Evolutionary conservation across 2,888 invertebrate genomes (phyloP).

Genomic region (Entomobrya proxima): DNA sequence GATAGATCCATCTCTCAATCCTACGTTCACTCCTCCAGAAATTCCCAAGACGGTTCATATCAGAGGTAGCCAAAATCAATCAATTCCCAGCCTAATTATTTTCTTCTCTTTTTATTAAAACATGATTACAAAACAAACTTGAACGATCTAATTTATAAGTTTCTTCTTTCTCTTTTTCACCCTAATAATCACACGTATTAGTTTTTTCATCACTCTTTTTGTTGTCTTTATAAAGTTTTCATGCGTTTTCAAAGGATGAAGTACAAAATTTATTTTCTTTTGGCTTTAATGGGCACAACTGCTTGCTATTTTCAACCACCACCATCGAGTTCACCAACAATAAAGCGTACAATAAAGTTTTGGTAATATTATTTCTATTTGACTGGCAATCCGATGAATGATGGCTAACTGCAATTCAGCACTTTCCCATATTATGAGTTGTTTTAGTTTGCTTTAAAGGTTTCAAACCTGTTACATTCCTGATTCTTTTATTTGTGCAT

Average conservation of each 20-base stretch:
- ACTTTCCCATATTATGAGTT: background rate
- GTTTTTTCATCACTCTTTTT: slow-evolving; percentile 12
- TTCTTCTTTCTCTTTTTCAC: slow-evolving; percentile 40
- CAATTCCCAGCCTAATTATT: slow-evolving; percentile 54
- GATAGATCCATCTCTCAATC: slow-evolving; percentile 84
- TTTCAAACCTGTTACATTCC: background rate
- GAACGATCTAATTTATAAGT: background rate
- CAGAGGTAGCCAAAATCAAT: slow-evolving; percentile 83
- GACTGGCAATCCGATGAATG: slow-evolving; percentile 20
- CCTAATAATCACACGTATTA: slow-evolving; percentile 22
- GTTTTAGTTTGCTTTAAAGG: background rate
- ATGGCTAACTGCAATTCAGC: background rate
- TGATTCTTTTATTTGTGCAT: background rate
- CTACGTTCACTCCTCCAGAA: slow-evolving; percentile 99
- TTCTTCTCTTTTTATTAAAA: slow-evolving; percentile 30
- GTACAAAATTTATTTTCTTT: background rate
- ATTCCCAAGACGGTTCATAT: slow-evolving; percentile 99
- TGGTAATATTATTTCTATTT: slow-evolving; percentile 15
- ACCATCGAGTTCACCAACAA: slow-evolving; percentile 6
- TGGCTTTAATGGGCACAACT: slow-evolving; percentile 32
- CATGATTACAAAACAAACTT: slow-evolving; percentile 12
- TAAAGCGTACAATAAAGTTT: background rate
- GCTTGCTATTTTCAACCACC: slow-evolving; percentile 30
- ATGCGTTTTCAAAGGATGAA: background rate
- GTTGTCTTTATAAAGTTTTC: background rate